phyloP scores from a whole-genome alignment of 2,888 invertebrate species.

The Graphium colonna region DNA sequence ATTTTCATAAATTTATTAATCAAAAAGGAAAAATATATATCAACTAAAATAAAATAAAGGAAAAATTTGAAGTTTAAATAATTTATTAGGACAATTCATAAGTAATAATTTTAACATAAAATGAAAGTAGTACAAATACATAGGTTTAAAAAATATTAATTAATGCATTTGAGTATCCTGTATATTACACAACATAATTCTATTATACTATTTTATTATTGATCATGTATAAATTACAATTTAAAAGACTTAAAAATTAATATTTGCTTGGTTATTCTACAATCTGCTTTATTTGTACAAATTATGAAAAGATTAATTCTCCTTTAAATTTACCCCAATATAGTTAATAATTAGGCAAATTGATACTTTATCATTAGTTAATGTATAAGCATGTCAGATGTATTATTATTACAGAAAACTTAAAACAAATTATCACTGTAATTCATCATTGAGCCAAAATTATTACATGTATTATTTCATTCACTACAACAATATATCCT shows the following conservation, averaged over 20 bases:
- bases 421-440: slow-evolving; percentile 22
- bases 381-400: slow-evolving; percentile 5
- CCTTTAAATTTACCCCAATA: not conserved
- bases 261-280: not conserved
- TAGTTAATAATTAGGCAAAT: slow-evolving; percentile 6
- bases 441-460: slow-evolving; percentile 24
- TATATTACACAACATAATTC: slow-evolving; percentile 19
- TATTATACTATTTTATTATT: slow-evolving; percentile 6
- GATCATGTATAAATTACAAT: slow-evolving; percentile 20
- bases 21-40: slow-evolving; percentile 1
- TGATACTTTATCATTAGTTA: slow-evolving; percentile 2
- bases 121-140: slow-evolving; percentile 8
- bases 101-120: slow-evolving; percentile 23
- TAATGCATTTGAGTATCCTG: slow-evolving; percentile 22
- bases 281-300: slow-evolving; percentile 16
- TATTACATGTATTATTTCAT: slow-evolving; percentile 9
- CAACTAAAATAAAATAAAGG: slow-evolving; percentile 1
- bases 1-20: too few relatives aligned
- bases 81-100: slow-evolving; percentile 22
- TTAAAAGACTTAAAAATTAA: slow-evolving; percentile 18
- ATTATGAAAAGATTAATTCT: slow-evolving; percentile 9
- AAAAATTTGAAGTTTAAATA: slow-evolving; percentile 16
- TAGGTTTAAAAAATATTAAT: slow-evolving; percentile 8
- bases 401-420: slow-evolving; percentile 8
- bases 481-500: slow-evolving; percentile 1